Conservation (phyloP, 1,140 invertebrate species). For the Eufriesea mexicana region DNA sequence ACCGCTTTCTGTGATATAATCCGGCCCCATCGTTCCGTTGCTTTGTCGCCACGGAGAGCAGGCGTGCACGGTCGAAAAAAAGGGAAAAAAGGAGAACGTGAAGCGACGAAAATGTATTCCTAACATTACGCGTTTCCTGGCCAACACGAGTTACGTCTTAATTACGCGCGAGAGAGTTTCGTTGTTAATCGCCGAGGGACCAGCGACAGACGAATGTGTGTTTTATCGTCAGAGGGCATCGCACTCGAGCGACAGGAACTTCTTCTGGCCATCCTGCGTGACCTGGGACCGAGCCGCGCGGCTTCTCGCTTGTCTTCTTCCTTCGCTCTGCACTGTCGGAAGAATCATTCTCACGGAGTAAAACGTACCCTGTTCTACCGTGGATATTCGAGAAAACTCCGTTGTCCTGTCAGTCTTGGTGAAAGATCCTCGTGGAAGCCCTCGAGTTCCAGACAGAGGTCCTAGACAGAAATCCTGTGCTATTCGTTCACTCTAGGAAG, state of each 20-base stretch:
- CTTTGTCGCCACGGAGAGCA: not conserved
- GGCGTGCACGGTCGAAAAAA: too few species aligned
- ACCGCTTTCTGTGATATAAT: constrained; percentile 26
- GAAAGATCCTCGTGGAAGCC: too few species aligned
- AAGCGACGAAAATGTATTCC: not conserved
- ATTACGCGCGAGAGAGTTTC: constrained; percentile 27
- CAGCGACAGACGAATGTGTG: not conserved
- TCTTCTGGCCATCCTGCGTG: constrained; percentile 14
- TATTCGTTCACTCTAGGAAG: too few species aligned
- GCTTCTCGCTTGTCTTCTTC: not conserved
- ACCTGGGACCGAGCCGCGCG: not conserved
- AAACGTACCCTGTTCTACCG: not conserved
- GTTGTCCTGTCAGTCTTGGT: too few species aligned
- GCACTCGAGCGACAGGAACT: constrained; percentile 21
- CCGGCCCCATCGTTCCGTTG: not conserved
- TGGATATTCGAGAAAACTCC: too few species aligned
- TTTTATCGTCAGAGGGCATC: constrained; percentile 35
- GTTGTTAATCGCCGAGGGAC: not conserved
- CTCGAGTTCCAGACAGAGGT: too few species aligned
- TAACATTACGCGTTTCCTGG: not conserved
- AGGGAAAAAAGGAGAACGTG: too few species aligned
- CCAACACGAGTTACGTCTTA: constrained; percentile 26
- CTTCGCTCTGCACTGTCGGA: constrained; percentile 16
- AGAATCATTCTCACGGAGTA: not conserved
- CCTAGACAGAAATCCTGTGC: too few species aligned